Evolutionary conservation across 2,113 vertebrate genomes (phyloP).

Genomic region (Ursus arctos): DNA sequence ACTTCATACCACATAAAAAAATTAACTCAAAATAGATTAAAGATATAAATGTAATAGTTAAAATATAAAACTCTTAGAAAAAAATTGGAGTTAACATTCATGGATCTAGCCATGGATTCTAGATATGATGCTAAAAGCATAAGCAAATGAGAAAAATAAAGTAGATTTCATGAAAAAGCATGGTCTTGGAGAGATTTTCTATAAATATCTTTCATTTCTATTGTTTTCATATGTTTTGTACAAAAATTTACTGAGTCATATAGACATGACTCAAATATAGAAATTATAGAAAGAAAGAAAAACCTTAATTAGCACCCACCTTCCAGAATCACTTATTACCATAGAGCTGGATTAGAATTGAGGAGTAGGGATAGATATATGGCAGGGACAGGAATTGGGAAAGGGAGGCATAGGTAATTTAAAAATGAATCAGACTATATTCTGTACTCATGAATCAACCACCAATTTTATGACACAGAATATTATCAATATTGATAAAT

Average conservation of each 20-base stretch:
- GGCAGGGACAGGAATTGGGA: background rate
- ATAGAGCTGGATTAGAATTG: background rate
- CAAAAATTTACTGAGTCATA: background rate
- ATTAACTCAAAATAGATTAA: background rate
- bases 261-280: background rate
- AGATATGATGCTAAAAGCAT: background rate
- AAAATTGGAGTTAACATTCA: background rate
- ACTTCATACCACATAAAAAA: background rate
- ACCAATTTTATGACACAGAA: background rate
- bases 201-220: background rate
- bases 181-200: background rate
- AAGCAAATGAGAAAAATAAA: background rate
- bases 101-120: background rate
- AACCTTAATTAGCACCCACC: background rate
- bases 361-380: background rate
- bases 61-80: background rate
- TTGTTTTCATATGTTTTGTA: background rate
- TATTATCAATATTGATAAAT: slow-evolving; percentile 5
- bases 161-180: background rate
- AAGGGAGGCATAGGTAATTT: background rate
- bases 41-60: background rate
- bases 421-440: background rate
- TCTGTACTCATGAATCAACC: background rate
- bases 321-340: slow-evolving; percentile 3
- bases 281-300: background rate